phyloP scores from a whole-genome alignment of 2,797 vertebrate species.

The Typhlichthys eigenmanni region DNA sequence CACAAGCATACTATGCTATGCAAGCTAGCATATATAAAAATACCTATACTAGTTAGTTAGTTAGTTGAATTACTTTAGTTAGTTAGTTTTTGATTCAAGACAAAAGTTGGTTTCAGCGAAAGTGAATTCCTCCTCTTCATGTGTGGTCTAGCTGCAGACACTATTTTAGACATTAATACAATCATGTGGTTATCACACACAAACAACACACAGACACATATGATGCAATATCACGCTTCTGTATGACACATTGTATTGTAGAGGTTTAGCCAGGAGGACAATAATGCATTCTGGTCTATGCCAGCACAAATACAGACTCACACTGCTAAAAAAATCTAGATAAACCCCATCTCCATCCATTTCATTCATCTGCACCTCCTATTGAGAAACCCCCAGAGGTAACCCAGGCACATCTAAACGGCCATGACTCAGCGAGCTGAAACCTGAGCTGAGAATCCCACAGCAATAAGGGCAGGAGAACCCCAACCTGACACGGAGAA shows the following conservation, averaged over 20 bases:
- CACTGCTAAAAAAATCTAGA: neutral
- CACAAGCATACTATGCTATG: neutral
- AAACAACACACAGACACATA: constrained; percentile 14
- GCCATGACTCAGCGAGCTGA: no score
- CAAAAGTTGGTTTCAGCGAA: neutral
- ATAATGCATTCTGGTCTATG: neutral
- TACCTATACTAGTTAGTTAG: neutral
- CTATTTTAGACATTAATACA: neutral
- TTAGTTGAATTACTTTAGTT: neutral
- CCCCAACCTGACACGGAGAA: no score
- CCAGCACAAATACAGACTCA: neutral
- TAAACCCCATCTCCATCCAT: neutral
- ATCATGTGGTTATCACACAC: neutral
- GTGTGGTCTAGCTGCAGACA: neutral
- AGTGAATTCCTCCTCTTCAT: constrained; percentile 8
- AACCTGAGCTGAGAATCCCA: no score
- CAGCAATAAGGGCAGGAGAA: no score
- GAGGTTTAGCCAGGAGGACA: neutral
- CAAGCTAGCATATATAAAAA: neutral
- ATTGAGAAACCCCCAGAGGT: no score
- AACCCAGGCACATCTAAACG: no score
- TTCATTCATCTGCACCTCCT: neutral
- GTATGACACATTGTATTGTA: neutral
- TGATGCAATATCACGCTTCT: neutral
- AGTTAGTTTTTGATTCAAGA: neutral